Percentiles rank a stretch among this genome's conserved stretches.
phyloP scores from a whole-genome alignment of 1,140 invertebrate genomes.

The Heliconius melpomene region DNA sequence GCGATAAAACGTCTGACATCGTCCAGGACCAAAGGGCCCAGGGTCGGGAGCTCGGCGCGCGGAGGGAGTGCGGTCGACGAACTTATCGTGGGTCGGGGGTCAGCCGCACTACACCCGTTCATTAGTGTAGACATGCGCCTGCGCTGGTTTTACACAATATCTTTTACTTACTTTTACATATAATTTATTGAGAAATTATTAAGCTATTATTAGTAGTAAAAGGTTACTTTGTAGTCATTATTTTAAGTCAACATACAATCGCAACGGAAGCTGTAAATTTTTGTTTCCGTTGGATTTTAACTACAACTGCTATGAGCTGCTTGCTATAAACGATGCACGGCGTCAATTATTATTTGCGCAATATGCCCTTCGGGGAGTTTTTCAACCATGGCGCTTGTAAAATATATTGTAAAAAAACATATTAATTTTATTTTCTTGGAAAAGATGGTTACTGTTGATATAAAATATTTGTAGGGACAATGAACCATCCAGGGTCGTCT shows the following conservation, averaged over 20 bases:
- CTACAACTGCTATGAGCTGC: slow-evolving; percentile 36
- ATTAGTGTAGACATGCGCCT: slow-evolving; percentile 65
- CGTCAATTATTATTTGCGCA: slow-evolving; percentile 53
- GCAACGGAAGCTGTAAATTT: slow-evolving; percentile 62
- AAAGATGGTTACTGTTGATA: slow-evolving; percentile 56
- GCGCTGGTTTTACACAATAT: slow-evolving; percentile 48
- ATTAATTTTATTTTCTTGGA: slow-evolving; percentile 59
- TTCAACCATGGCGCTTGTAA: slow-evolving; percentile 43
- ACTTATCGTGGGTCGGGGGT: slow-evolving; percentile 75
- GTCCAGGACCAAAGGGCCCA: slow-evolving; percentile 49
- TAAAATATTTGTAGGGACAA: slow-evolving; percentile 57
- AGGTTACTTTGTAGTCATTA: slow-evolving; percentile 37
- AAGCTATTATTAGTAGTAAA: slow-evolving; percentile 25
- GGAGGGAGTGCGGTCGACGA: slow-evolving; percentile 57
- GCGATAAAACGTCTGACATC: slow-evolving; percentile 60
- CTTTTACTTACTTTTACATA: background rate
- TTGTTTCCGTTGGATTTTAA: slow-evolving; percentile 54
- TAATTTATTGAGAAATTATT: slow-evolving; percentile 6
- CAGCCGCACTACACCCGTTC: slow-evolving; percentile 70
- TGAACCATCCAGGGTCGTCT: slow-evolving; percentile 51
- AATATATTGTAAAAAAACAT: slow-evolving; percentile 33
- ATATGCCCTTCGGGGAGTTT: slow-evolving; percentile 52
- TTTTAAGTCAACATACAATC: slow-evolving; percentile 33
- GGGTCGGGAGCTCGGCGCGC: slow-evolving; percentile 39
- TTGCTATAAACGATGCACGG: slow-evolving; percentile 36